Conservation (phyloP, 2,888 invertebrate species). For the Cryptus armator region DNA sequence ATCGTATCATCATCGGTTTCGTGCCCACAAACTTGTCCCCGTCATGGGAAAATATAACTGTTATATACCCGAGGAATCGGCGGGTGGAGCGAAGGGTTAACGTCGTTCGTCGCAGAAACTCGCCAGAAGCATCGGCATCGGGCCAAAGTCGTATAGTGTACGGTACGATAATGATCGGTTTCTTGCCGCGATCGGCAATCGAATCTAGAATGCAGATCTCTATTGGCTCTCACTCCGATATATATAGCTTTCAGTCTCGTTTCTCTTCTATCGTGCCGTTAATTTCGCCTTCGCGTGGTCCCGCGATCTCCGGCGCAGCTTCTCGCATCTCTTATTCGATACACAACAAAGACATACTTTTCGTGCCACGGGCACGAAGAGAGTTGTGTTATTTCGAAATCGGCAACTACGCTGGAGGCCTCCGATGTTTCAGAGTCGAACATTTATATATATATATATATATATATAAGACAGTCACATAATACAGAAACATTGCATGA, state of each 20-base stretch:
- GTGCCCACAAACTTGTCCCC: constrained; percentile 62
- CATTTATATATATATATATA: neutral
- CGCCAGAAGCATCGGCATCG: constrained; percentile 63
- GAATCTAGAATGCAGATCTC: constrained; percentile 70
- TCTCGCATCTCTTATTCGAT: constrained; percentile 33
- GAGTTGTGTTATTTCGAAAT: constrained; percentile 61
- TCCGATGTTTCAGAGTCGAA: constrained; percentile 22
- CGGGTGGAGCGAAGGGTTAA: neutral
- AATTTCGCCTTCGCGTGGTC: constrained; percentile 63
- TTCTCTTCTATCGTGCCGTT: constrained; percentile 65
- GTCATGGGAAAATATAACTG: constrained; percentile 68
- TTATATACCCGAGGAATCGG: neutral
- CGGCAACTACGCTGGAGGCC: constrained; percentile 44
- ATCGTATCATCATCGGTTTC: constrained; percentile 48
- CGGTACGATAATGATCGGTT: constrained; percentile 69
- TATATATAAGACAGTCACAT: neutral
- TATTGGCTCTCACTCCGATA: constrained; percentile 48
- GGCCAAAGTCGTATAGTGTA: constrained; percentile 54
- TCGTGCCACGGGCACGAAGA: constrained; percentile 41
- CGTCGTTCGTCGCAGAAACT: constrained; percentile 52
- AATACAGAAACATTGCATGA: neutral
- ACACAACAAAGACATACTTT: constrained; percentile 55
- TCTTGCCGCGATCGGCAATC: constrained; percentile 64
- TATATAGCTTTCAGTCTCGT: constrained; percentile 23
- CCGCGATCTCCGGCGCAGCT: constrained; percentile 36